Percentiles rank a stretch among this genome's conserved stretches.
Conservation (phyloP, 2,113 vertebrate species). For the Chinchilla lanigera region DNA sequence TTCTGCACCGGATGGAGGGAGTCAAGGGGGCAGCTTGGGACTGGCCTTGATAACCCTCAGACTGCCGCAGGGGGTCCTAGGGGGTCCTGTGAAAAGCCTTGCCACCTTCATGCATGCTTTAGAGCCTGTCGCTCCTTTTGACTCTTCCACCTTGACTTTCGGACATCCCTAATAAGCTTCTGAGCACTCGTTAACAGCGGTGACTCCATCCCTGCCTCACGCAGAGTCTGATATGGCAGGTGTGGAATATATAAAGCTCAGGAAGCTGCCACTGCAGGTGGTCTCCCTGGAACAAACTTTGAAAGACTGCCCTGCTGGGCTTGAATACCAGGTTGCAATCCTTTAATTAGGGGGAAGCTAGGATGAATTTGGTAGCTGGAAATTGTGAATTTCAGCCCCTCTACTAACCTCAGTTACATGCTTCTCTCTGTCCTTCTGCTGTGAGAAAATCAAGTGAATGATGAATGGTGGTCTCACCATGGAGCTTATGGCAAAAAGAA, state of each 20-base stretch:
- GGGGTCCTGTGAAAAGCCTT: background rate
- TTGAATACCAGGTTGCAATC: background rate
- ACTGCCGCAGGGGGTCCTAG: background rate
- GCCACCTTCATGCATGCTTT: background rate
- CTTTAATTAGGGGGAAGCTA: slow-evolving; percentile 30
- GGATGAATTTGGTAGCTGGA: slow-evolving; percentile 3
- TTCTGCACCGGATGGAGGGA: background rate
- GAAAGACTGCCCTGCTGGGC: background rate
- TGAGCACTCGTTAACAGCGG: background rate
- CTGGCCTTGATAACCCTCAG: background rate
- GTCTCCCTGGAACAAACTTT: background rate
- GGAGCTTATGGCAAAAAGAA: background rate
- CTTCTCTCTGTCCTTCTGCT: background rate
- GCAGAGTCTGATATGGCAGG: background rate
- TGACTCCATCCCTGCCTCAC: background rate
- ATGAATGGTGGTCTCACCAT: background rate
- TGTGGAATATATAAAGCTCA: background rate
- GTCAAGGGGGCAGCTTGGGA: background rate
- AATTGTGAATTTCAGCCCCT: slow-evolving; percentile 3
- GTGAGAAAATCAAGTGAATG: background rate
- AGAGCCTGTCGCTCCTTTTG: background rate
- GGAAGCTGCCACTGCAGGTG: background rate
- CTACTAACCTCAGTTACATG: background rate
- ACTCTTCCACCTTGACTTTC: background rate
- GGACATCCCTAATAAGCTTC: background rate